These are phyloP conservation scores for Craniophora ligustri DNA, from an alignment of 2,888 invertebrate genomes.

Conservation along the genomic window DNA sequence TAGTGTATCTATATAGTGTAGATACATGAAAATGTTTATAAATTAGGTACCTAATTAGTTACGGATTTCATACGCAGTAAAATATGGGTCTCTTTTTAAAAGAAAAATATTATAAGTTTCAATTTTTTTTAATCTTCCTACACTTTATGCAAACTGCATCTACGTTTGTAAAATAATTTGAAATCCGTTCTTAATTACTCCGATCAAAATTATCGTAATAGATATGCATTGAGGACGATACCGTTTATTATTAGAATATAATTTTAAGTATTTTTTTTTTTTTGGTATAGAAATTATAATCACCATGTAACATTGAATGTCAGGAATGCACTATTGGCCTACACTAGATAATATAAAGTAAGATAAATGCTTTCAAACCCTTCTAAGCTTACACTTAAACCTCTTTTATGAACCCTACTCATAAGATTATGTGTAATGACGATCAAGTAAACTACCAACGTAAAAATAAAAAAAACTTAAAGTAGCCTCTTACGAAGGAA, in stretches of 20 bases:
- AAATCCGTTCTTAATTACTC: too few species aligned
- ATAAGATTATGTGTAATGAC: conserved; percentile 7
- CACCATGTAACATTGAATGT: background rate
- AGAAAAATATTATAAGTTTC: too few species aligned
- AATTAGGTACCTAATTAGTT: too few species aligned
- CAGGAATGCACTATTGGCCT: conserved; percentile 30
- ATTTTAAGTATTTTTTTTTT: background rate
- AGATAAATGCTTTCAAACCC: conserved; percentile 37
- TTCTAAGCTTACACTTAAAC: conserved; percentile 26
- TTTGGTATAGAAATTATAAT: background rate
- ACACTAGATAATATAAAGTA: conserved; percentile 24
- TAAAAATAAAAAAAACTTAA: too few species aligned
- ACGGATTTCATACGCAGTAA: too few species aligned
- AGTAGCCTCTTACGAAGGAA: too few species aligned
- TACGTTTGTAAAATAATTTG: too few species aligned
- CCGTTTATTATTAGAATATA: background rate
- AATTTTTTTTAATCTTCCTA: too few species aligned
- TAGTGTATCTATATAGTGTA: too few species aligned
- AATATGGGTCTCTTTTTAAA: too few species aligned
- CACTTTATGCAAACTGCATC: too few species aligned
- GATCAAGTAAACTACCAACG: conserved; percentile 15
- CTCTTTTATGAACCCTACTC: conserved; percentile 20
- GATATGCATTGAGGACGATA: background rate
- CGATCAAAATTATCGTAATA: background rate
- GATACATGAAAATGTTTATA: too few species aligned